Evolutionary conservation across 2,113 vertebrate genomes (phyloP).

Genomic region (Pica pica): DNA sequence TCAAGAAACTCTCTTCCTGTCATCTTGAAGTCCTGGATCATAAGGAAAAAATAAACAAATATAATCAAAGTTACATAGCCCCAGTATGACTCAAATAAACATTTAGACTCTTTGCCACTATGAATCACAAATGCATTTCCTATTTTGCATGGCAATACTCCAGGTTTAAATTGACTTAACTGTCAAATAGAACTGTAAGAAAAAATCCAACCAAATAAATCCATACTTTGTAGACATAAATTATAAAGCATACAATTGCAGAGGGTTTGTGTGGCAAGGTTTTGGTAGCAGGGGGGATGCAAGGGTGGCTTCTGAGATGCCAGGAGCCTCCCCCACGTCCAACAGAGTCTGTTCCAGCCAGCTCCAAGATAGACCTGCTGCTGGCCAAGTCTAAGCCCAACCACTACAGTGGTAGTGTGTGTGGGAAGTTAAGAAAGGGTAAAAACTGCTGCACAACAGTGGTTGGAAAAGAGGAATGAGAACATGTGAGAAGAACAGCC

Average conservation of each 20-base stretch:
- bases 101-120: neutral
- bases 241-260: neutral
- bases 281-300: neutral
- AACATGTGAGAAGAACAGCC: rapidly evolving
- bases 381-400: neutral
- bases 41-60: neutral
- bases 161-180: neutral
- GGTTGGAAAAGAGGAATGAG: neutral
- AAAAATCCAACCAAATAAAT: neutral
- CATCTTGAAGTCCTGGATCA: slow-evolving; percentile 59
- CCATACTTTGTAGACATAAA: neutral
- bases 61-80: neutral
- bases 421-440: neutral
- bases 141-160: neutral
- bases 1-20: slow-evolving; percentile 44
- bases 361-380: rapidly evolving
- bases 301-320: neutral
- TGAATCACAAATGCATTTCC: neutral
- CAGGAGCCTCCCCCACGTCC: neutral
- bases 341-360: rapidly evolving
- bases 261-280: neutral
- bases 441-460: neutral
- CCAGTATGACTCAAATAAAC: neutral
- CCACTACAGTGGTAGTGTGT: rapidly evolving
- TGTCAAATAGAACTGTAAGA: neutral